Percentiles rank a stretch among this genome's conserved stretches.
Conservation (phyloP, 2,113 vertebrate genomes). For the Phodopus roborovskii region DNA sequence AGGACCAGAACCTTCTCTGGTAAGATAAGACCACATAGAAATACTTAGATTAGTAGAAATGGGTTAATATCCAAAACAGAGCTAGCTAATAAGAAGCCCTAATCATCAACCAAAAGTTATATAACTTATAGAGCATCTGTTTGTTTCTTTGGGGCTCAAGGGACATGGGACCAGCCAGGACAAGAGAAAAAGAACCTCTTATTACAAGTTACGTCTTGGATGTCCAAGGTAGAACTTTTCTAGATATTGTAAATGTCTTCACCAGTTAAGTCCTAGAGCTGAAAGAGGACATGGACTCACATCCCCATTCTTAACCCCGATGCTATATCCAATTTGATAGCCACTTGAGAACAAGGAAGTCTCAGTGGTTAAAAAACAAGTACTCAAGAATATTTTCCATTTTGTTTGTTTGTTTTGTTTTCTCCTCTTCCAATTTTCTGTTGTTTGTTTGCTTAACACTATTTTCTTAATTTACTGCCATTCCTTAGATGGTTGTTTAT, state of each 20-base stretch:
- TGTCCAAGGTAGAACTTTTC: not conserved
- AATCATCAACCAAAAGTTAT: no score
- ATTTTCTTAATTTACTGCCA: not conserved
- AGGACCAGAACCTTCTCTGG: no score
- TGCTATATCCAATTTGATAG: not conserved
- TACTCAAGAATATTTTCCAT: not conserved
- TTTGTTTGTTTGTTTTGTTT: not conserved
- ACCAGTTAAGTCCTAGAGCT: not conserved
- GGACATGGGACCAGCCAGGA: no score
- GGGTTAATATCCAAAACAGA: no score
- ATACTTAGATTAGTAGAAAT: no score
- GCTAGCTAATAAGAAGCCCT: no score
- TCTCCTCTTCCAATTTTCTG: not conserved
- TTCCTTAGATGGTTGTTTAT: not conserved
- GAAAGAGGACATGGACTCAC: not conserved
- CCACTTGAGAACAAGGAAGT: not conserved
- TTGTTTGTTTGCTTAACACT: not conserved
- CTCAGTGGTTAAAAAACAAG: not conserved
- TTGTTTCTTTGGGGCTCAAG: no score
- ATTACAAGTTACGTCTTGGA: not conserved
- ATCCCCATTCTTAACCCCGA: not conserved
- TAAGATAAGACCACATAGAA: no score
- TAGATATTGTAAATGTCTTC: not conserved
- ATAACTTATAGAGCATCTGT: no score
- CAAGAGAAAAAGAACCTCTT: no score